Evolutionary conservation across 2,888 invertebrate genomes (phyloP).

Genomic region (Lycia hirtaria): DNA sequence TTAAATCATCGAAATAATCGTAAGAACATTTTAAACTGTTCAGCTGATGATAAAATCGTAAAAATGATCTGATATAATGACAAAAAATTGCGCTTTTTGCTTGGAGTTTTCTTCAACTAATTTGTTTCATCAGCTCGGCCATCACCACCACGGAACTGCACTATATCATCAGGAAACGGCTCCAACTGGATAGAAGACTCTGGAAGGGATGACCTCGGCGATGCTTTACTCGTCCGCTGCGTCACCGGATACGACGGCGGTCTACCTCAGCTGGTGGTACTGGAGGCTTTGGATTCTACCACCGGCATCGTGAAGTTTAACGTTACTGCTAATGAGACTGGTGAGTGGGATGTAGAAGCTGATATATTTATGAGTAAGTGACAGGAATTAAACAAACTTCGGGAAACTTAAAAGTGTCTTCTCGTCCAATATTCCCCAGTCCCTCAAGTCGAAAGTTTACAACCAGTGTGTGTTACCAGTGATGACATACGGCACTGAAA

Average conservation of each 20-base stretch:
- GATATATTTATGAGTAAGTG: no score
- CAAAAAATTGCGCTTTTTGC: not conserved
- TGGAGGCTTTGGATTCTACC: conserved; percentile 92
- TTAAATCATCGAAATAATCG: no score
- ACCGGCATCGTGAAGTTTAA: conserved; percentile 89
- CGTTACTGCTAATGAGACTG: conserved; percentile 87
- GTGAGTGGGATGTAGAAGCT: no score
- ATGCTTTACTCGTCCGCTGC: conserved; percentile 91
- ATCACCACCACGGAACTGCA: conserved; percentile 93
- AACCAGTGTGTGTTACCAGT: no score
- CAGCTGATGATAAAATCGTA: no score
- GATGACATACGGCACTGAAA: no score
- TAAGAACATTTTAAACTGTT: no score
- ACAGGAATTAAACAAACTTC: no score
- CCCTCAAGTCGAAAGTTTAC: no score
- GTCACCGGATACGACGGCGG: conserved; percentile 95
- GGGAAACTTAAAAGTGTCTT: no score
- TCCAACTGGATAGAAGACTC: conserved; percentile 80
- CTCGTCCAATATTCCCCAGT: no score
- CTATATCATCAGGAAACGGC: conserved; percentile 87
- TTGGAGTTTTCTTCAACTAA: not conserved
- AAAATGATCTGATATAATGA: no score
- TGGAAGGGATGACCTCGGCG: conserved; percentile 65
- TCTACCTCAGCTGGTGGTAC: conserved; percentile 92
- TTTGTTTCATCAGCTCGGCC: conserved; percentile 87